These are phyloP conservation scores for Nothocercus julius DNA, from an alignment of 2,113 vertebrate species.

Conservation along the genomic window DNA sequence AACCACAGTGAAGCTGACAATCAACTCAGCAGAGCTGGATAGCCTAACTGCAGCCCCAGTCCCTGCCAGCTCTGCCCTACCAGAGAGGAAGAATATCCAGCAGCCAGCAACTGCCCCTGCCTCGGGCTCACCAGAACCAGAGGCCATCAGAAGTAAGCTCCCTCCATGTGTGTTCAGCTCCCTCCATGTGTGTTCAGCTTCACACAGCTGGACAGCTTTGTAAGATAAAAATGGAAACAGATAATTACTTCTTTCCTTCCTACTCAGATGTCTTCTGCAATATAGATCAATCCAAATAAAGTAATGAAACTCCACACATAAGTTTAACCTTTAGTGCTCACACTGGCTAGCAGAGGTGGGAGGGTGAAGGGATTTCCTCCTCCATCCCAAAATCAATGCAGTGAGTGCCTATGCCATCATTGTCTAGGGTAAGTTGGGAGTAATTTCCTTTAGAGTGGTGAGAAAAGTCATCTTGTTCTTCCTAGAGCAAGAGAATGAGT, in stretches of 20 bases:
- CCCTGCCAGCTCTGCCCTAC: neutral
- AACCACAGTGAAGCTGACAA: constrained; percentile 80
- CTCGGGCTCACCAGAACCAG: constrained; percentile 75
- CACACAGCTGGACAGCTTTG: neutral
- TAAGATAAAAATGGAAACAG: neutral
- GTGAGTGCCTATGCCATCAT: neutral
- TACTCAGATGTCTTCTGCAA: neutral
- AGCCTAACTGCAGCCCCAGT: constrained; percentile 20
- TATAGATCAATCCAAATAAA: neutral
- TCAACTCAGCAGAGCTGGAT: constrained; percentile 73
- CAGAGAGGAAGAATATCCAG: constrained; percentile 65
- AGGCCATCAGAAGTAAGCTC: constrained; percentile 82
- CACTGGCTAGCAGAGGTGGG: neutral
- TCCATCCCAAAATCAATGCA: neutral
- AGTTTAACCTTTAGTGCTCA: neutral
- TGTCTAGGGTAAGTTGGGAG: neutral
- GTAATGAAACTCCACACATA: neutral
- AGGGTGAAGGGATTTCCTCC: neutral
- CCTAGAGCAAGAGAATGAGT: neutral
- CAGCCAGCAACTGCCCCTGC: neutral
- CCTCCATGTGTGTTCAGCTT: neutral
- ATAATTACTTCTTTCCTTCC: neutral
- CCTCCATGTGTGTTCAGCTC: neutral
- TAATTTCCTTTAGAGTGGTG: neutral
- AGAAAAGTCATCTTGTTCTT: neutral